Evolutionary conservation across 2,113 vertebrate species (phyloP).

Genomic region (Egretta garzetta): DNA sequence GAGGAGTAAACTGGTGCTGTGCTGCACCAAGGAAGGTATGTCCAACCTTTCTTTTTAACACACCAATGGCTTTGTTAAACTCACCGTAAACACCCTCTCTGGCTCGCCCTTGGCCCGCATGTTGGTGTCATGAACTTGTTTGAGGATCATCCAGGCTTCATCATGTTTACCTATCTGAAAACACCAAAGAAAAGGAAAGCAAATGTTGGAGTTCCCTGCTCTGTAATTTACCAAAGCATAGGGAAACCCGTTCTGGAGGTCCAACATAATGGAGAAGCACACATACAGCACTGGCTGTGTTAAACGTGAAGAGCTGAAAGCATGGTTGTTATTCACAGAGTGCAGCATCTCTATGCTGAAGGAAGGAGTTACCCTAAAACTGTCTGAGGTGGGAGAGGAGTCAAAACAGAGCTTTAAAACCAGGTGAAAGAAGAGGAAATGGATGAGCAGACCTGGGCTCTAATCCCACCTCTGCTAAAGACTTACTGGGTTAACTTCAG

Average conservation of each 20-base stretch:
- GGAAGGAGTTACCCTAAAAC: background rate
- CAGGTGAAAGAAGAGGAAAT: background rate
- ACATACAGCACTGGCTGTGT: background rate
- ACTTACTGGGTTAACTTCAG: background rate
- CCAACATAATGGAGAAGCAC: background rate
- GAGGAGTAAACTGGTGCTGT: background rate
- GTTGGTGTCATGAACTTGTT: constrained; percentile 95
- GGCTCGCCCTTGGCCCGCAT: constrained; percentile 95
- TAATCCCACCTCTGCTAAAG: background rate
- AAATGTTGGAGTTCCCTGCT: background rate
- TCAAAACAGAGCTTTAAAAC: background rate
- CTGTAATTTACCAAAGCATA: background rate
- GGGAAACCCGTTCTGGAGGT: background rate
- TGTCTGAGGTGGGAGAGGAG: background rate
- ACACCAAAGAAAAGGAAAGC: background rate
- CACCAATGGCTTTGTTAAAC: background rate
- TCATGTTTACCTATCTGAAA: constrained; percentile 91
- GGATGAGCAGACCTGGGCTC: background rate
- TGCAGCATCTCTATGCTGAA: background rate
- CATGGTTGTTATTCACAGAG: background rate
- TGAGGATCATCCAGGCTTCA: constrained; percentile 98
- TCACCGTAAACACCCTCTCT: constrained; percentile 94
- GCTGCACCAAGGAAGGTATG: background rate
- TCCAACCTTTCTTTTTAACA: background rate
- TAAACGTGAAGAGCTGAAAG: background rate